Conservation (phyloP, 2,888 invertebrate genomes). For the Agonopterix arenella region DNA sequence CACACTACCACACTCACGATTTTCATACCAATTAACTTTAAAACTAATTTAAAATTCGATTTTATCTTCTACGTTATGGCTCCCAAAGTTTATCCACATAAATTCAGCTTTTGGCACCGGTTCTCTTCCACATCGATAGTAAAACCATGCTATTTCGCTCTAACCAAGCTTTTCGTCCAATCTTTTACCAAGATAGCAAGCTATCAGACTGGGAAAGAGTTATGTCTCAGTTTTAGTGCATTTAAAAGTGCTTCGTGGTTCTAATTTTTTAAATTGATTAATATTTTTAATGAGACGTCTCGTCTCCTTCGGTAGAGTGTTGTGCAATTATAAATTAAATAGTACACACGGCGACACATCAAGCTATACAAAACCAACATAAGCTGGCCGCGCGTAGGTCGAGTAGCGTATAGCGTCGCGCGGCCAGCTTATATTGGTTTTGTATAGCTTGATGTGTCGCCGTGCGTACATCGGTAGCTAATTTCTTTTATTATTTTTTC, state of each 20-base stretch:
- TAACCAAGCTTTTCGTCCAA: conserved; percentile 32
- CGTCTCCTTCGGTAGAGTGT: too few relatives aligned
- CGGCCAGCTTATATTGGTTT: too few relatives aligned
- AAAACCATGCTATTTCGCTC: conserved; percentile 35
- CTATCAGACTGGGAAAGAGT: conserved; percentile 23
- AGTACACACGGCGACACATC: too few relatives aligned
- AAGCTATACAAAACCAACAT: too few relatives aligned
- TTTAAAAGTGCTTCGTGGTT: conserved; percentile 10
- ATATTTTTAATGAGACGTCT: too few relatives aligned
- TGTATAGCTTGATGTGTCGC: too few relatives aligned
- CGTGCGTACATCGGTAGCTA: too few relatives aligned
- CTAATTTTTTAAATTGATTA: too few relatives aligned
- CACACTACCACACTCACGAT: background rate
- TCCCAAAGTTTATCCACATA: conserved; percentile 46
- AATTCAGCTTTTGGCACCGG: conserved; percentile 55
- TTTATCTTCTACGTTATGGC: conserved; percentile 31
- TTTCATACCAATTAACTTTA: conserved; percentile 7
- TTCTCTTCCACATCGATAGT: conserved; percentile 32
- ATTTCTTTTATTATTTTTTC: too few relatives aligned
- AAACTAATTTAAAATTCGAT: conserved; percentile 12
- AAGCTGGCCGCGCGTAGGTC: too few relatives aligned
- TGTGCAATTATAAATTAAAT: too few relatives aligned
- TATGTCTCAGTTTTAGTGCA: conserved; percentile 20
- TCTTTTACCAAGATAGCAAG: conserved; percentile 53
- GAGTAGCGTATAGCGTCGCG: too few relatives aligned